Conservation (phyloP, 2,888 invertebrate species). For the Campoletis raptor region DNA sequence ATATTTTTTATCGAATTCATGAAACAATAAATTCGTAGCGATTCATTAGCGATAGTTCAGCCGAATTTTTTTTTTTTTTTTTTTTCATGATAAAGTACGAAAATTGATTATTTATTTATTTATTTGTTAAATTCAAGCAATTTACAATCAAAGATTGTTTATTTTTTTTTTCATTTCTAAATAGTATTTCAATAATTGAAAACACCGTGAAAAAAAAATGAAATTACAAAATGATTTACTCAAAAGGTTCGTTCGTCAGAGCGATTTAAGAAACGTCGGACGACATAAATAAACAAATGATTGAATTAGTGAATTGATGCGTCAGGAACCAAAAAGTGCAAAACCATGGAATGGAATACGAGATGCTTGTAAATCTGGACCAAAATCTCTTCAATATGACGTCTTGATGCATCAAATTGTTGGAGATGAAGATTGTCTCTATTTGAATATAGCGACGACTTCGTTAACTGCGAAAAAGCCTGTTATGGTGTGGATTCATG, state of each 20-base stretch:
- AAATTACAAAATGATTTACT: no score
- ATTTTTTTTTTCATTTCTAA: no score
- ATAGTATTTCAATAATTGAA: no score
- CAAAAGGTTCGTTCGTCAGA: no score
- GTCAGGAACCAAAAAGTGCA: constrained; percentile 71
- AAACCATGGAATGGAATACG: constrained; percentile 71
- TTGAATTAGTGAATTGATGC: neutral
- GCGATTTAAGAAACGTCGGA: no score
- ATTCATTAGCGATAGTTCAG: neutral
- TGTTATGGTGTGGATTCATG: constrained; percentile 76
- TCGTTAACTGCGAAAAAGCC: constrained; percentile 66
- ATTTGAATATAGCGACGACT: constrained; percentile 72
- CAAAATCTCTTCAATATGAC: constrained; percentile 28
- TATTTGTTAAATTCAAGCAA: no score
- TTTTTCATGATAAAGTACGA: neutral
- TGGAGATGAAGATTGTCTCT: constrained; percentile 74
- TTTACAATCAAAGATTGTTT: no score
- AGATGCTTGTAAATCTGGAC: constrained; percentile 51
- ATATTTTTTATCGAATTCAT: neutral
- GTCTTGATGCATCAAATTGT: constrained; percentile 6
- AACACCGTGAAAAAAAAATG: no score
- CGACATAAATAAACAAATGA: no score
- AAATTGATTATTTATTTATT: no score
- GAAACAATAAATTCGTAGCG: no score
- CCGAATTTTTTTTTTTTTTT: neutral